Evolutionary conservation across 2,113 vertebrate genomes (phyloP).

Genomic region (Pterophyllum scalare): DNA sequence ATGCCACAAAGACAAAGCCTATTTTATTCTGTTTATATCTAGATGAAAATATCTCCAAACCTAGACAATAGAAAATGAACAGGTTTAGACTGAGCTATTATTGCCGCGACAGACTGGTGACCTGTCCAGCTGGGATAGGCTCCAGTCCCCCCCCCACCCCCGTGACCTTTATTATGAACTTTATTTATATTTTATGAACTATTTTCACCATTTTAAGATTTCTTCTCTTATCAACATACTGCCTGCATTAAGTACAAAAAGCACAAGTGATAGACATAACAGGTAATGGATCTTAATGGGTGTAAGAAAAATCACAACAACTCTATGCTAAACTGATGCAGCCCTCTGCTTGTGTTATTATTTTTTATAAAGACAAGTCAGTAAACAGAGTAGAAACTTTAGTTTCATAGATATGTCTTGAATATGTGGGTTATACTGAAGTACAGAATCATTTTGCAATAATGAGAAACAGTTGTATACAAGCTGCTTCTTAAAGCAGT

Average conservation of each 20-base stretch:
- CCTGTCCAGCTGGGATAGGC: neutral
- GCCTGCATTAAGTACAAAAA: neutral
- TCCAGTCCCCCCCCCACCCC: neutral
- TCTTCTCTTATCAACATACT: neutral
- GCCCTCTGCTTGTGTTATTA: neutral
- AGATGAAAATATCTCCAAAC: neutral
- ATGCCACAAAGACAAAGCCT: neutral
- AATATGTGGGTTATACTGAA: constrained; percentile 23
- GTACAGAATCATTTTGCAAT: constrained; percentile 30
- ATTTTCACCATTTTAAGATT: neutral
- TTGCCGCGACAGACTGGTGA: neutral
- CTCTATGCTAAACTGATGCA: neutral
- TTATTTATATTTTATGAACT: no score
- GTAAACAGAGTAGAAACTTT: neutral
- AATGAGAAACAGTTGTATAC: constrained; percentile 59
- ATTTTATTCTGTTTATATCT: neutral
- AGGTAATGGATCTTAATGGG: neutral
- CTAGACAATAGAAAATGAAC: neutral
- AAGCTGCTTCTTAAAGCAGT: constrained; percentile 52
- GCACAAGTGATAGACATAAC: neutral
- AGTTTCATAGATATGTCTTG: constrained; percentile 4
- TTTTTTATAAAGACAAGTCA: neutral
- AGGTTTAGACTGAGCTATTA: neutral
- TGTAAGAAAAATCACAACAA: neutral
- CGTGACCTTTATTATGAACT: no score